Conservation (phyloP, 2,888 invertebrate genomes). For the Ectemnius continuus region DNA sequence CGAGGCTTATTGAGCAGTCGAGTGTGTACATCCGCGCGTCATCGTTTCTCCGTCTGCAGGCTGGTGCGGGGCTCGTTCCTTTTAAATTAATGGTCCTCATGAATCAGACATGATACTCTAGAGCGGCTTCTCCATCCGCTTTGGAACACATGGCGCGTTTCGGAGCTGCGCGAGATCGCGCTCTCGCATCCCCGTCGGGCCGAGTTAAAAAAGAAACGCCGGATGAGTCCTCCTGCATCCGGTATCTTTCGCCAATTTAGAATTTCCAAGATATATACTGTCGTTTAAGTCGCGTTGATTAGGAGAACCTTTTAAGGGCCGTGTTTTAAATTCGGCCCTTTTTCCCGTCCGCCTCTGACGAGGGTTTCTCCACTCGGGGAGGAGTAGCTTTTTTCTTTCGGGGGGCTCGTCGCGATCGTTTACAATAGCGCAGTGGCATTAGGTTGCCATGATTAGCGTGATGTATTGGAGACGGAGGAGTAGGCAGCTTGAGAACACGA, state of each 20-base stretch:
- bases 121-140: slow-evolving; percentile 8
- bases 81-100: slow-evolving; percentile 59
- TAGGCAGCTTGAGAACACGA: too few species aligned
- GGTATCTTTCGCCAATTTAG: too few species aligned
- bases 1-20: slow-evolving; percentile 55
- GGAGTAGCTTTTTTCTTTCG: too few species aligned
- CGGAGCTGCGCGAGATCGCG: slow-evolving; percentile 31
- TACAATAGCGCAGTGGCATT: neutral
- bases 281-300: slow-evolving; percentile 1
- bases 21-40: slow-evolving; percentile 53
- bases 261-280: neutral
- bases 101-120: slow-evolving; percentile 50
- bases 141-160: slow-evolving; percentile 36
- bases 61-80: slow-evolving; percentile 38
- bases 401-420: too few species aligned
- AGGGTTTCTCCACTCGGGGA: too few species aligned
- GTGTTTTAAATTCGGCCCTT: neutral
- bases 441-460: slow-evolving; percentile 3
- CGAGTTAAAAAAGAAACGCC: slow-evolving; percentile 9
- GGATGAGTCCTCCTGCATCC: too few species aligned
- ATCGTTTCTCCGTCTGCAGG: slow-evolving; percentile 34
- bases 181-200: neutral
- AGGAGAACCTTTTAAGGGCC: slow-evolving; percentile 1
- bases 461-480: neutral
- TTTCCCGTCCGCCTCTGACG: too few species aligned